Conservation (phyloP, 2,113 vertebrate genomes). For the Perognathus longimembris region DNA sequence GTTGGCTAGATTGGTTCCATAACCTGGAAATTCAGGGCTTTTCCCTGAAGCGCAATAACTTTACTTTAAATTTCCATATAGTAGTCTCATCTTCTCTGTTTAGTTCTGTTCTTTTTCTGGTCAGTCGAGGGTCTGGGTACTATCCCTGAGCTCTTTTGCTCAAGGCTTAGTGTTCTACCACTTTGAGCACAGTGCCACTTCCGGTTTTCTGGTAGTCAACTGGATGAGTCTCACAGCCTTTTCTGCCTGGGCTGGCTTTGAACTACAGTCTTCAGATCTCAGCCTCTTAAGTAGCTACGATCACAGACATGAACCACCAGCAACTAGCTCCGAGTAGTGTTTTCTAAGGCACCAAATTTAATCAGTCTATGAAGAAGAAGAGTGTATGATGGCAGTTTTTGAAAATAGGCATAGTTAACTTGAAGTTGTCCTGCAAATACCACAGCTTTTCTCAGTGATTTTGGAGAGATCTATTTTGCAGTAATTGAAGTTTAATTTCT, state of each 20-base stretch:
- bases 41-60: neutral
- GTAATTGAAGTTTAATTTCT: conserved; percentile 51
- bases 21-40: neutral
- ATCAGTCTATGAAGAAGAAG: neutral
- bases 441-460: conserved; percentile 11
- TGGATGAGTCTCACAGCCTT: too few relatives aligned
- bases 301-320: too few relatives aligned
- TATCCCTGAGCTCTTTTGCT: too few relatives aligned
- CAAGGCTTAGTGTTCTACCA: too few relatives aligned
- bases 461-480: neutral
- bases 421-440: neutral
- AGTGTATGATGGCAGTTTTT: neutral
- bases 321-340: neutral
- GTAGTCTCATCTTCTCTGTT: too few relatives aligned
- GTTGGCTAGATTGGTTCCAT: neutral
- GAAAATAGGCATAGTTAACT: neutral
- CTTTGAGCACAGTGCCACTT: too few relatives aligned
- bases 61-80: neutral
- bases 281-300: too few relatives aligned
- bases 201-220: too few relatives aligned
- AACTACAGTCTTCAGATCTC: too few relatives aligned
- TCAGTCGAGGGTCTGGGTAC: too few relatives aligned
- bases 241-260: too few relatives aligned
- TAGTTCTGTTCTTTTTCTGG: too few relatives aligned
- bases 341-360: conserved; percentile 46